These are phyloP conservation scores for Orthosia incerta DNA, from an alignment of 2,888 invertebrate genomes.

Conservation along the genomic window DNA sequence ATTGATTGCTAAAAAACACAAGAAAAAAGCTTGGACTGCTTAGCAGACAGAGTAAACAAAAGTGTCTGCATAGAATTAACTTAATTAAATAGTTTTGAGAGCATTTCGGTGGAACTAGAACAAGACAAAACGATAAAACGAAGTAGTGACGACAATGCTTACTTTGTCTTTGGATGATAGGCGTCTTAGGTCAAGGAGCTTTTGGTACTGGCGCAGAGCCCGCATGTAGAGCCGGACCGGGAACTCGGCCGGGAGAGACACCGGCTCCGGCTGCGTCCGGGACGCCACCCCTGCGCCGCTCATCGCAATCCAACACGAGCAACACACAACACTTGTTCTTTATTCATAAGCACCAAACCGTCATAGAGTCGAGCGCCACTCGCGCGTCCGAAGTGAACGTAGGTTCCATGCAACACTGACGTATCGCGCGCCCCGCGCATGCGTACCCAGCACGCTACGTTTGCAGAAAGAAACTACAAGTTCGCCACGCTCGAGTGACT, in stretches of 20 bases:
- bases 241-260: conserved; percentile 78
- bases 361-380: conserved; percentile 80
- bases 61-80: conserved; percentile 12
- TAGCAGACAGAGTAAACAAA: conserved; percentile 9
- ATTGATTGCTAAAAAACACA: not conserved
- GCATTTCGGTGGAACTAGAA: conserved; percentile 1
- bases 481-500: conserved; percentile 81
- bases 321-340: conserved; percentile 77
- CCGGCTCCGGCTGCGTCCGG: conserved; percentile 76
- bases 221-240: conserved; percentile 90
- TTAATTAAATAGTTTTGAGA: conserved; percentile 8
- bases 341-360: conserved; percentile 80
- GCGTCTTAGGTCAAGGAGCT: conserved; percentile 90
- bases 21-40: not conserved
- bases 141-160: conserved; percentile 73
- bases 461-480: conserved; percentile 87
- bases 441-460: conserved; percentile 80
- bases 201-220: conserved; percentile 92
- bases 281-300: conserved; percentile 86
- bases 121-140: conserved; percentile 23
- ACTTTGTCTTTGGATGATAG: conserved; percentile 90
- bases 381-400: conserved; percentile 91
- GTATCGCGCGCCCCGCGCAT: conserved; percentile 83
- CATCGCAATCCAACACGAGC: conserved; percentile 76
- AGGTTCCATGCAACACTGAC: conserved; percentile 87